Evolutionary conservation across 2,113 vertebrate species (phyloP), one percentile per base, ranked within the genome.

Genomic region (Mobula hypostoma): DNA sequence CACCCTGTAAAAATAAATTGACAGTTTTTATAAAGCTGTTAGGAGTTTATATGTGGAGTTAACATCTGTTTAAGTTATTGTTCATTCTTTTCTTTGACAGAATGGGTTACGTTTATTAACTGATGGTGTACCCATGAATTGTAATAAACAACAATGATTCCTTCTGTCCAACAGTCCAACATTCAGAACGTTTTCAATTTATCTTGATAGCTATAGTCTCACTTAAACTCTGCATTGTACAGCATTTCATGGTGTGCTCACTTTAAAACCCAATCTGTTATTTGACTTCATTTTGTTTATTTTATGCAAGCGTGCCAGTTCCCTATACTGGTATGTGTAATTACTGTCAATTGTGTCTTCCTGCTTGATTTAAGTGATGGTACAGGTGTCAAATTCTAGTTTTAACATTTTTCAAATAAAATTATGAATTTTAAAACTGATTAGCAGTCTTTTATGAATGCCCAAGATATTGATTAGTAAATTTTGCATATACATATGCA

Each of bases 271-370:
- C 61, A 88, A 66, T 7, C 29, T 90, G 29, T 90, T 68, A n/a
- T 17, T 66, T 63, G 17, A 66, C 61, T 90, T n/a, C 24, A n/a
- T 56, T 83, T 48, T 8, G 29, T 61, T 56, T 27, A 88, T 48
- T 90, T 66, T 32, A 32, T 32, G 61, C 61, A 90, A 90, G 85
- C n/a, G 32, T 85, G 63, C 14, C 85, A 90, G 83, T 66, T 90
- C 61, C 29, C 61, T 32, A 2, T 66, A 27, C 27, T 63, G 24
- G 29, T 7, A 15, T 66, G 29, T 19, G 29, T 29, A 61, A 17
- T 63, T 87, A 14, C 83, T 63, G 58, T 61, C 58, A 61, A 14
- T 88, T 88, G 29, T 88, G 85, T 15, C 66, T 90, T 40, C n/a
- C 85, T 90, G 29, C 61, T 66, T 61, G 14, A 66, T 68, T 15